phyloP scores from a whole-genome alignment of 2,888 invertebrate species.

The Osmoderma eremita region DNA sequence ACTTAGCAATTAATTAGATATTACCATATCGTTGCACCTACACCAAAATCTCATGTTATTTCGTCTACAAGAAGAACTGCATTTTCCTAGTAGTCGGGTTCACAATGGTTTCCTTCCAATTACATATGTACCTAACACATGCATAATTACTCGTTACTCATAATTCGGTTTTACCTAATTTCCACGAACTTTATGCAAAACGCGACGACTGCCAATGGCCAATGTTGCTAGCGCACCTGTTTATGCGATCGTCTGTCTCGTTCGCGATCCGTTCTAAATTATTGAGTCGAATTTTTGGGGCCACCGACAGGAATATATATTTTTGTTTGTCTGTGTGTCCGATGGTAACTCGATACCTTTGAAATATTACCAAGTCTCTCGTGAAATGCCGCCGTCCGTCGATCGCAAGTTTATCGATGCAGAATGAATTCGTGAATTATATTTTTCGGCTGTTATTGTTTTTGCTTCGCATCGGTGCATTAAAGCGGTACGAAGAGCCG shows the following conservation, averaged over 20 bases:
- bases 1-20: too few species aligned
- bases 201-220: conserved; percentile 4
- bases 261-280: conserved; percentile 29
- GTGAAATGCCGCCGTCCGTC: conserved; percentile 31
- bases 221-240: conserved; percentile 19
- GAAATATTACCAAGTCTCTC: conserved; percentile 36
- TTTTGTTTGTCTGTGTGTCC: conserved; percentile 38
- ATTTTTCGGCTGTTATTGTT: conserved; percentile 36
- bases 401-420: conserved; percentile 38
- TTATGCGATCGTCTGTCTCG: conserved; percentile 19
- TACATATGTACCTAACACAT: too few species aligned
- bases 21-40: too few species aligned
- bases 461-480: conserved; percentile 28
- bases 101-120: too few species aligned
- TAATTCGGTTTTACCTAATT: conserved; percentile 26
- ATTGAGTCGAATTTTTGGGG: conserved; percentile 34
- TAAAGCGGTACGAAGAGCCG: conserved; percentile 14
- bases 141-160: neutral
- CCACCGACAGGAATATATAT: conserved; percentile 36
- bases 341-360: conserved; percentile 41
- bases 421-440: conserved; percentile 40
- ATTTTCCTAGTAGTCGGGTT: too few species aligned
- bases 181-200: conserved; percentile 22
- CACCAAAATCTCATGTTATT: too few species aligned
- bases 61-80: too few species aligned